A percentile compares a stretch with the other conserved stretches of the same genome.
phyloP scores from a whole-genome alignment of 2,113 vertebrate species.

The Anoura caudifer region DNA sequence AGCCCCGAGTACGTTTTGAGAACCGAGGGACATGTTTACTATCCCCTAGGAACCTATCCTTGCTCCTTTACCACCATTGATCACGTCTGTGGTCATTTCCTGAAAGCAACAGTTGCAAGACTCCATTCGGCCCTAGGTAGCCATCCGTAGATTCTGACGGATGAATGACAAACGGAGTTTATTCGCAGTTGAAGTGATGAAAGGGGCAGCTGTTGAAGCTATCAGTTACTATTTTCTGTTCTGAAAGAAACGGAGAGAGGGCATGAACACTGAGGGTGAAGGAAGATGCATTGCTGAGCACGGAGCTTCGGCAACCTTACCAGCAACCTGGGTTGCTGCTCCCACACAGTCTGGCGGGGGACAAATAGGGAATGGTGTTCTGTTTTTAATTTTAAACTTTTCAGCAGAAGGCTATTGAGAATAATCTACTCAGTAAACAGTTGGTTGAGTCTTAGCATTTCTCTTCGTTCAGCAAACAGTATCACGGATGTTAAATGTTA shows the following conservation, averaged over 20 bases:
- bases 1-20: background rate
- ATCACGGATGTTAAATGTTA: constrained; percentile 70
- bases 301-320: background rate
- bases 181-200: constrained; percentile 48
- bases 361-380: background rate
- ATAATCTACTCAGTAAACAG: constrained; percentile 69
- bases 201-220: constrained; percentile 58
- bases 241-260: constrained; percentile 25
- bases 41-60: constrained; percentile 1
- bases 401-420: constrained; percentile 63
- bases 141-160: constrained; percentile 40
- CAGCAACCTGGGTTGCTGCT: background rate
- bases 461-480: constrained; percentile 54
- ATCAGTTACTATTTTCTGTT: constrained; percentile 50
- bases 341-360: constrained; percentile 21
- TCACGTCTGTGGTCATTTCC: constrained; percentile 49
- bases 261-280: constrained; percentile 52
- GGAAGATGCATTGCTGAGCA: background rate
- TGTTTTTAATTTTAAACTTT: constrained; percentile 67
- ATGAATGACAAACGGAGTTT: constrained; percentile 57
- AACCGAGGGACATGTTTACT: background rate
- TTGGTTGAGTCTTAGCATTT: constrained; percentile 61
- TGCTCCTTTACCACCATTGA: constrained; percentile 37
- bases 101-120: constrained; percentile 22
- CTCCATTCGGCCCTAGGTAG: constrained; percentile 29